Percentiles rank a stretch among this genome's conserved stretches.
These are phyloP conservation scores for Temnothorax curvispinosus DNA, from an alignment of 1,140 invertebrate genomes.

Conservation along the genomic window DNA sequence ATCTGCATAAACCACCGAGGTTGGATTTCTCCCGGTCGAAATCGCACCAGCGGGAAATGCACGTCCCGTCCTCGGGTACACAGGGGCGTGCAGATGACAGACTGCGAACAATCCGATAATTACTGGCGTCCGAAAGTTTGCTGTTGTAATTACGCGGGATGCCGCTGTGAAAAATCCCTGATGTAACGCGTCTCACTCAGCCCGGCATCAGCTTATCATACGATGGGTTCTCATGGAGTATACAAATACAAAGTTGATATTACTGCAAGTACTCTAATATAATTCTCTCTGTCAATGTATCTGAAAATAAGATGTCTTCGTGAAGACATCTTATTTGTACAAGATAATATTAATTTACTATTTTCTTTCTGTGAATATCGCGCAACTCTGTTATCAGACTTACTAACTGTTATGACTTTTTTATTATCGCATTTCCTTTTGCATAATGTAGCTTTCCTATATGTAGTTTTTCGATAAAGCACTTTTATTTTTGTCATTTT, in stretches of 20 bases:
- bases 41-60: slow-evolving; percentile 11
- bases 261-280: background rate
- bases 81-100: slow-evolving; percentile 41
- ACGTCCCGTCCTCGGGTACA: background rate
- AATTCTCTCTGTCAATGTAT: background rate
- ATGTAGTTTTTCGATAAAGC: background rate
- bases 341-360: too few relatives aligned
- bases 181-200: slow-evolving; percentile 41
- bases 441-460: background rate
- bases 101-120: slow-evolving; percentile 60
- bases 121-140: slow-evolving; percentile 58
- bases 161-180: slow-evolving; percentile 41
- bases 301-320: background rate
- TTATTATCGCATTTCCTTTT: background rate
- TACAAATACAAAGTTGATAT: background rate
- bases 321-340: background rate
- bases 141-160: slow-evolving; percentile 23
- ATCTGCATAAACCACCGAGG: slow-evolving; percentile 60
- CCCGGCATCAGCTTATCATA: background rate
- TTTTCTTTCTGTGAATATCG: background rate
- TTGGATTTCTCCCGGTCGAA: slow-evolving; percentile 40
- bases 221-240: background rate
- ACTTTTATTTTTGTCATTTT: background rate
- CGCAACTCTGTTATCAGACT: too few relatives aligned
- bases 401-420: background rate